A percentile compares a stretch with the other conserved stretches of the same genome.
These are phyloP conservation scores for Rhinichthys osculus DNA, from an alignment of 2,797 vertebrate species.

Conservation along the genomic window DNA sequence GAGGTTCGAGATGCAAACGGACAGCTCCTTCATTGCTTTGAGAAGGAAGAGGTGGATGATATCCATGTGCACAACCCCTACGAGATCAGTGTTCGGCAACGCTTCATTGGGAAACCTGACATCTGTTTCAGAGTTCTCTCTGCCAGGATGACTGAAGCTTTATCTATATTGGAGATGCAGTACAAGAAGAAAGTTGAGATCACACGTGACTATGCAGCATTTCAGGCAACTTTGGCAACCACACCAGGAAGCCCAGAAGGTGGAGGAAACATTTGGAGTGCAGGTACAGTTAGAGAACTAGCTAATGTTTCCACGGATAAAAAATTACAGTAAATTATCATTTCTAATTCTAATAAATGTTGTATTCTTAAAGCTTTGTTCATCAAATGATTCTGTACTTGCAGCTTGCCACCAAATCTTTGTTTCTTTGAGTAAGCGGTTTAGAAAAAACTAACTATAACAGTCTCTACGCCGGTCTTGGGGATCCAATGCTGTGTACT, in stretches of 20 bases:
- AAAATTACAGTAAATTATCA: not conserved
- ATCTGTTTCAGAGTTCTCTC: conserved; percentile 85
- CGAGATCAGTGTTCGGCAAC: conserved; percentile 87
- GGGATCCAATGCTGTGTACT: not conserved
- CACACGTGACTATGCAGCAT: conserved; percentile 76
- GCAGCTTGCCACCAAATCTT: not conserved
- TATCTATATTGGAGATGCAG: conserved; percentile 86
- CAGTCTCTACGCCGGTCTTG: not conserved
- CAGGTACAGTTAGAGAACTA: conserved; percentile 75
- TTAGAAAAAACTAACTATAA: not conserved
- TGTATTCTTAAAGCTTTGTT: not conserved
- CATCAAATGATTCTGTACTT: not conserved
- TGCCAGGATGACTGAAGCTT: conserved; percentile 85
- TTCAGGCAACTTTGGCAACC: conserved; percentile 70
- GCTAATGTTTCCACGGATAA: not conserved
- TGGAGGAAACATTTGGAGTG: conserved; percentile 71
- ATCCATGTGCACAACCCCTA: conserved; percentile 87
- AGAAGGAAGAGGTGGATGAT: conserved; percentile 87
- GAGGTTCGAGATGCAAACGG: conserved; percentile 82
- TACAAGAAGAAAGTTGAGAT: conserved; percentile 89
- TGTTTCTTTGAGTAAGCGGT: not conserved
- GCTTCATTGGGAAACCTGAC: conserved; percentile 91
- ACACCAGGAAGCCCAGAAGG: conserved; percentile 73
- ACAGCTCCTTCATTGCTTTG: conserved; percentile 84
- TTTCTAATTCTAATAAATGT: not conserved